Evolutionary conservation across 2,113 vertebrate species (phyloP).

Genomic region (Tetrao urogallus): DNA sequence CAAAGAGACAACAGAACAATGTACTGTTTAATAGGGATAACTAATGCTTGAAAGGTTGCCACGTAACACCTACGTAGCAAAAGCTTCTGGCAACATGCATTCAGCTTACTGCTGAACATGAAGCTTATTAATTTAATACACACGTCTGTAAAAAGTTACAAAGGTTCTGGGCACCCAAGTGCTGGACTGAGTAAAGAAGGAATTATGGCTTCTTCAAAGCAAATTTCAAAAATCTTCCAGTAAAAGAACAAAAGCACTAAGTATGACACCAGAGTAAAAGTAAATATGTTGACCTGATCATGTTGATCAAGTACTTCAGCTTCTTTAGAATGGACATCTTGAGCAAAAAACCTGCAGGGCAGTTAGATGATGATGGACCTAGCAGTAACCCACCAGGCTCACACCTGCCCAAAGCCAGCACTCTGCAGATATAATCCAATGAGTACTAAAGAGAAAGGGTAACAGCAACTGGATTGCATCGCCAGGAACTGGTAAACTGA

Average conservation of each 20-base stretch:
- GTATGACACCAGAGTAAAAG: neutral
- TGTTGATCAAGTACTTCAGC: neutral
- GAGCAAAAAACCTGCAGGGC: no score
- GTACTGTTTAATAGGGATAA: neutral
- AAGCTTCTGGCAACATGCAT: neutral
- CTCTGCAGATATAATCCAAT: neutral
- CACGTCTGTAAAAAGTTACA: neutral
- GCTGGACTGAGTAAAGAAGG: neutral
- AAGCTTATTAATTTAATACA: neutral
- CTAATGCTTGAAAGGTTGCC: neutral
- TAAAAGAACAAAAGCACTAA: neutral
- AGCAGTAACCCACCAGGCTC: neutral
- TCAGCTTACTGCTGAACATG: neutral
- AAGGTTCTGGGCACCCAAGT: neutral
- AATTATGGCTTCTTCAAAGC: neutral
- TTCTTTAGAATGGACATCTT: neutral
- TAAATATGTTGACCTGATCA: neutral
- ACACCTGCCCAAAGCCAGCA: neutral
- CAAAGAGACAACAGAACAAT: neutral
- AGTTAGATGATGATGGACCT: neutral
- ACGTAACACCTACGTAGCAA: neutral
- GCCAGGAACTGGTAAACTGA: neutral
- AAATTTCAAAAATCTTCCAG: neutral
- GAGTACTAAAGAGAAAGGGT: neutral
- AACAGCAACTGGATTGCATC: neutral